phyloP scores from a whole-genome alignment of 2,797 vertebrate genomes.

The Nannoperca obscura region DNA sequence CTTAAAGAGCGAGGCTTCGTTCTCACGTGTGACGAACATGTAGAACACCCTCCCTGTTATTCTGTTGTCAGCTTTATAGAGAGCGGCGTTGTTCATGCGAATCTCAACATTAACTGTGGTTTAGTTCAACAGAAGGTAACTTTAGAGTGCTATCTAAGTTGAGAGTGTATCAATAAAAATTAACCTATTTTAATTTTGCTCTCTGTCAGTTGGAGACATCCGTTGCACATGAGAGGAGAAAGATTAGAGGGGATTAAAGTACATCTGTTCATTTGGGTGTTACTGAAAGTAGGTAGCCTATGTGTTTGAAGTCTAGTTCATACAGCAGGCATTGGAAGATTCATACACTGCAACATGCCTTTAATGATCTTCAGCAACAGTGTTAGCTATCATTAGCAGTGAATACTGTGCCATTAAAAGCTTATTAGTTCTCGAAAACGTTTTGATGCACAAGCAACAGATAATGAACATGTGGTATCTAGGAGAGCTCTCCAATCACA shows the following conservation, averaged over 20 bases:
- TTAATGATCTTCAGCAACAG: slow-evolving; percentile 68
- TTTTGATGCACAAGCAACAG: slow-evolving; percentile 47
- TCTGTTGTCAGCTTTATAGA: slow-evolving; percentile 37
- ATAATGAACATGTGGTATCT: slow-evolving; percentile 60
- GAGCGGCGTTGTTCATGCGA: slow-evolving; percentile 17
- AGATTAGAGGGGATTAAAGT: slow-evolving; percentile 77
- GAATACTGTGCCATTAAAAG: slow-evolving; percentile 54
- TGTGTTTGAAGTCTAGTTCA: slow-evolving; percentile 74
- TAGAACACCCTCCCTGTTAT: slow-evolving; percentile 30
- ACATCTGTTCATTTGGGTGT: slow-evolving; percentile 75
- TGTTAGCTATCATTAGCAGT: slow-evolving; percentile 57
- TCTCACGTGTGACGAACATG: slow-evolving; percentile 30
- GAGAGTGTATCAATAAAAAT: slow-evolving; percentile 62
- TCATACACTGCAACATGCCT: slow-evolving; percentile 45
- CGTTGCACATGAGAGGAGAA: slow-evolving; percentile 46
- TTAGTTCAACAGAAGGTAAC: slow-evolving; percentile 49
- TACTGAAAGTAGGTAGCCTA: slow-evolving; percentile 57
- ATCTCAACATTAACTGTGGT: slow-evolving; percentile 12
- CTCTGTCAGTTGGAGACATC: slow-evolving; percentile 53
- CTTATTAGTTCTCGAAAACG: slow-evolving; percentile 61
- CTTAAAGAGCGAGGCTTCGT: slow-evolving; percentile 8
- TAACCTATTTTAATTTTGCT: slow-evolving; percentile 46
- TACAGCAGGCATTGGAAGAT: slow-evolving; percentile 49
- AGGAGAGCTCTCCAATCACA: slow-evolving; percentile 30
- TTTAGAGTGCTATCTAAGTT: slow-evolving; percentile 27